Evolutionary conservation across 2,797 vertebrate genomes (phyloP).

Genomic region (Pantherophis vulpinus): DNA sequence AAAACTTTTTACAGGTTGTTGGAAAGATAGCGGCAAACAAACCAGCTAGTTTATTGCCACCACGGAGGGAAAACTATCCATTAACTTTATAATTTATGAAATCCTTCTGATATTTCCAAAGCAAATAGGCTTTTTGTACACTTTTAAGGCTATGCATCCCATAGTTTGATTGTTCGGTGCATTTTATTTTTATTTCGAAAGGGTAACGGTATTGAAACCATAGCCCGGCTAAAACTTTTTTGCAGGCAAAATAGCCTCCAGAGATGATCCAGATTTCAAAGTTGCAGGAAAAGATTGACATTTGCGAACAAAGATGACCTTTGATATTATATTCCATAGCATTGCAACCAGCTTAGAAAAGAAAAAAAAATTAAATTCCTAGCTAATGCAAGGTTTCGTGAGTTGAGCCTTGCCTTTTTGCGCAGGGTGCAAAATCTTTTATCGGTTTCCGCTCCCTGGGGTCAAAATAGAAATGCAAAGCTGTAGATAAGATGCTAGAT

Average conservation of each 20-base stretch:
- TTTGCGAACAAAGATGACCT: not conserved
- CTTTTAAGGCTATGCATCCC: not conserved
- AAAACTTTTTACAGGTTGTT: not conserved
- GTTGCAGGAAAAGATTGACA: not conserved
- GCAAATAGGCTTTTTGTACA: not conserved
- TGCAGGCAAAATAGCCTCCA: not conserved
- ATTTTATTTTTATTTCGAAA: not conserved
- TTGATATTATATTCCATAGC: conserved; percentile 17
- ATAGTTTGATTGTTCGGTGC: not conserved
- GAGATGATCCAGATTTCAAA: conserved; percentile 13
- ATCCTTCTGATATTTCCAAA: not conserved
- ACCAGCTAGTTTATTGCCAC: not conserved
- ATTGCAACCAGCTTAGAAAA: not conserved
- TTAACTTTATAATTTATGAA: not conserved
- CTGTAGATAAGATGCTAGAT: not conserved
- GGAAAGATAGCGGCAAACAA: not conserved
- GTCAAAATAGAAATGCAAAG: not conserved
- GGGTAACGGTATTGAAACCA: not conserved
- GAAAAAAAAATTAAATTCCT: not conserved
- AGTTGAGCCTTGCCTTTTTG: not conserved
- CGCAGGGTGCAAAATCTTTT: not conserved
- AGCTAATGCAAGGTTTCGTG: not conserved
- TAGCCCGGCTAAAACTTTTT: not conserved
- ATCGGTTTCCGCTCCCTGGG: not conserved
- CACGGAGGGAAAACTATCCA: not conserved